These are phyloP conservation scores for Caenorhabditis becei DNA, from an alignment of 2,888 invertebrate species.

Conservation along the genomic window DNA sequence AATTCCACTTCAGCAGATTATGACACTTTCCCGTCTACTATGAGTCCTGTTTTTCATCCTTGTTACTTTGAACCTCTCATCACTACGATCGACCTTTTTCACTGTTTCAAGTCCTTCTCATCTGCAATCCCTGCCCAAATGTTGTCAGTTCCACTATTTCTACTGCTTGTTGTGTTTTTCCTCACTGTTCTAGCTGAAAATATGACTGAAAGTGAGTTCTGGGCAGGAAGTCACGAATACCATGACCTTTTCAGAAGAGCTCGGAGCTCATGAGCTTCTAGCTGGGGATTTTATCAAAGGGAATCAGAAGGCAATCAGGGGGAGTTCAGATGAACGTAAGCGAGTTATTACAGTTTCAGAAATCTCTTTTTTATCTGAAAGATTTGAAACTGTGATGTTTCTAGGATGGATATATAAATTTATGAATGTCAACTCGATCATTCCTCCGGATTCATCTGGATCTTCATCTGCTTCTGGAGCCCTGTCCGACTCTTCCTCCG, in stretches of 20 bases:
- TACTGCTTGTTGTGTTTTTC: neutral
- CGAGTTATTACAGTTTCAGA: neutral
- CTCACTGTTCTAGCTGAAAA: neutral
- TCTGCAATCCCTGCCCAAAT: neutral
- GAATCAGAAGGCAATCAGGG: slow-evolving; percentile 4
- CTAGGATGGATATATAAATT: slow-evolving; percentile 40
- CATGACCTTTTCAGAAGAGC: slow-evolving; percentile 7
- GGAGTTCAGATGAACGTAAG: slow-evolving; percentile 30
- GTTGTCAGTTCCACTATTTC: neutral
- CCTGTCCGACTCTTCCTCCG: slow-evolving; percentile 19
- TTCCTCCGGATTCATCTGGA: slow-evolving; percentile 10
- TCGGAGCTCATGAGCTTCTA: neutral
- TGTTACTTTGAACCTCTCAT: neutral
- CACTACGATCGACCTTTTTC: neutral
- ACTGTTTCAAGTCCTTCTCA: neutral
- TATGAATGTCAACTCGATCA: slow-evolving; percentile 16
- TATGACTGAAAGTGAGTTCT: neutral
- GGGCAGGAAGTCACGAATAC: neutral
- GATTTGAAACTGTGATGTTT: too few species aligned
- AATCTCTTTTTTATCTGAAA: too few species aligned
- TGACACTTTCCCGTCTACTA: neutral
- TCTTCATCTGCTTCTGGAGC: neutral
- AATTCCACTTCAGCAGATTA: neutral
- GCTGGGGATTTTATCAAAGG: slow-evolving; percentile 10
- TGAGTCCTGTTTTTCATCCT: too few species aligned